Evolutionary conservation across 2,888 invertebrate species (phyloP), one percentile per base, ranked within the genome.

Genomic region (Gasteruption jaculator): DNA sequence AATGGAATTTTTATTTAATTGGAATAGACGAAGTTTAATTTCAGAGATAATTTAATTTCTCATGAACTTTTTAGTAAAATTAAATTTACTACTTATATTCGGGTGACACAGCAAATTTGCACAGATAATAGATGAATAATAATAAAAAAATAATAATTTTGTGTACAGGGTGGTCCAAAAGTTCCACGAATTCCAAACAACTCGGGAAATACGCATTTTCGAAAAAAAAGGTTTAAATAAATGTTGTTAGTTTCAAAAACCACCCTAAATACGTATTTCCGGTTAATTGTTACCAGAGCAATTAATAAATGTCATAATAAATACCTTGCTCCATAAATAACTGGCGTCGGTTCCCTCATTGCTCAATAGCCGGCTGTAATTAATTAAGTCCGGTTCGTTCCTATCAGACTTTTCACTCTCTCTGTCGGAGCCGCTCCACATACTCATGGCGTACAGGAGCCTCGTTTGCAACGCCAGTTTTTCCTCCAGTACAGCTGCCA

Each of bases 391-490:
- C 21, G 61, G 61, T 14, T 61, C 58, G 20, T 49, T 45, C 45
- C 57, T 65, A 11, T 69, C 67, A 22, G 53, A 38, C 41, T 51
- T 52, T 16, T 63, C 61, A 5, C 48, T 50, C 18, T 68, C 67
- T 15, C 49, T 61, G 35, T 69, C 68, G 41, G 56, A 65, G 12
- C 60, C 63, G 32, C 64, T 68, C 46, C 66, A 71, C 4, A 72
- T 57, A 24, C 78, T 78, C 0, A 82, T 80, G n/a, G 83, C 80
- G 2, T 83, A 83, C 32, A 85, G 75, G 60, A 90, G 76, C 58
- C 82, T 85, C 69, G 91, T 75, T 60, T 93, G 88, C 30, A 93
- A 68, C 33, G 83, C 79, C 77, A 91, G 88, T 68, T 93, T 94
- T 61, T 92, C 91, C 66, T 94, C 92, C 33, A 94, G 75, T 31